Evolutionary conservation across 2,888 invertebrate species (phyloP).

Genomic region (Antheraea assamensis): DNA sequence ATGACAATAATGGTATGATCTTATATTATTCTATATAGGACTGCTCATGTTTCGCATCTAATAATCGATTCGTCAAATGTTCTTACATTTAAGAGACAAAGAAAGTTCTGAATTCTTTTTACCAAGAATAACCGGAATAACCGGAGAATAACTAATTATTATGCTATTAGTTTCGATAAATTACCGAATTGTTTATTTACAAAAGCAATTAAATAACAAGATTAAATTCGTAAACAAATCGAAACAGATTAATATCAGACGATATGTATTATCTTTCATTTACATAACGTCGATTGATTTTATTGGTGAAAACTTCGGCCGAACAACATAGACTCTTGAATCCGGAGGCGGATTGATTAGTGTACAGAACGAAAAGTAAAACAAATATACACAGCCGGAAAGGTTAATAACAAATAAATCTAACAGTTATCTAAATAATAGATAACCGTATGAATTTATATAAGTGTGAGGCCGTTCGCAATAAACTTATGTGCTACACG

Average conservation of each 20-base stretch:
- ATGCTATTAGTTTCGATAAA: neutral
- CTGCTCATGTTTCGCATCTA: too few relatives aligned
- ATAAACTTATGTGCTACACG: slow-evolving; percentile 19
- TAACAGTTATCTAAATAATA: slow-evolving; percentile 4
- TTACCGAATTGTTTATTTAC: neutral
- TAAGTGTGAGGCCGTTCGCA: neutral
- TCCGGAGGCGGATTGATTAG: slow-evolving; percentile 7
- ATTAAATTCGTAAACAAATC: neutral
- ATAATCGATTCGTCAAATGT: too few relatives aligned
- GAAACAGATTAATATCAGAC: neutral
- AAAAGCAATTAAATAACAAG: neutral
- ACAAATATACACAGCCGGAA: slow-evolving; percentile 3
- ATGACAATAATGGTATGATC: too few relatives aligned
- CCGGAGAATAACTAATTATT: neutral
- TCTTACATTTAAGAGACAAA: too few relatives aligned
- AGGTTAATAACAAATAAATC: slow-evolving; percentile 11
- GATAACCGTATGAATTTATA: slow-evolving; percentile 3
- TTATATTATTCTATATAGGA: too few relatives aligned
- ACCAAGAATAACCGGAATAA: too few relatives aligned
- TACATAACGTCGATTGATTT: neutral
- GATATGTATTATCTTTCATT: neutral
- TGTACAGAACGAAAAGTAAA: neutral
- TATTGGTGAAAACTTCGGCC: neutral
- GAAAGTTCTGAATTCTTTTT: neutral
- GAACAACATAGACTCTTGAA: neutral